Base-by-base conservation (phyloP, 2,113 vertebrate species). In the Pterophyllum scalare region DNA sequence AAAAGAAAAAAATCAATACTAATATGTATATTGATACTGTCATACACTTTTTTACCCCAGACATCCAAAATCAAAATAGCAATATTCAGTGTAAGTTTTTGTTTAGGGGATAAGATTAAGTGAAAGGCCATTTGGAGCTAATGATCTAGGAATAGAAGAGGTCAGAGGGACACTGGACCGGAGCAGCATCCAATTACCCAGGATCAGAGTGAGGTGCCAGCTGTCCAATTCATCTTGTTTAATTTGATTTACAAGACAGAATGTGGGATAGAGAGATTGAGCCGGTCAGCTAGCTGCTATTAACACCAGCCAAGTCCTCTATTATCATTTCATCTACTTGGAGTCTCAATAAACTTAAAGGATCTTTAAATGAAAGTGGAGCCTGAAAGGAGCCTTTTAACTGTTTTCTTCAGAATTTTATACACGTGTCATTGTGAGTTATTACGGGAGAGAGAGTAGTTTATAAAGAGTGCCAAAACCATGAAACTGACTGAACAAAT, bases 181-280 rank as follows among this genome's bases (percentile, higher is more conserved):
- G 56, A 58, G 31, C 46, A 67, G 88, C 80, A 64, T 91, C 89
- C 77, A 77, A 81, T 89, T 89, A 89, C 89, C 75, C 77, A 5
- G 79, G 78, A 90, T 90, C 64, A 81, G 76, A 90, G 59, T 3
- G 33, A 52, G 65, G 78, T 7, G 89, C 85, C 86, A 92, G 79
- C 83, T 85, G 79, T 64, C 20, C 83, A 52, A 83, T 90, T 85
- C 86, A 52, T 74, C 80, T 72, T 67, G 15, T 78, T 91, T 93
- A 90, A 93, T 93, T 89, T 79, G 61, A 91, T 93, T 93, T 86
- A 56, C 70, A 70, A 40, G 77, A 82, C 46, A 87, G 85, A 88
- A 87, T 84, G 88, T 75, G 57, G 80, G 86, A 83, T 81, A 75
- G 83, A 87, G 79, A 79, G 82, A 91, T 93, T 91, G 86, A 77